Conservation (phyloP, 2,888 invertebrate genomes). For the Pristionchus fissidentatus region DNA sequence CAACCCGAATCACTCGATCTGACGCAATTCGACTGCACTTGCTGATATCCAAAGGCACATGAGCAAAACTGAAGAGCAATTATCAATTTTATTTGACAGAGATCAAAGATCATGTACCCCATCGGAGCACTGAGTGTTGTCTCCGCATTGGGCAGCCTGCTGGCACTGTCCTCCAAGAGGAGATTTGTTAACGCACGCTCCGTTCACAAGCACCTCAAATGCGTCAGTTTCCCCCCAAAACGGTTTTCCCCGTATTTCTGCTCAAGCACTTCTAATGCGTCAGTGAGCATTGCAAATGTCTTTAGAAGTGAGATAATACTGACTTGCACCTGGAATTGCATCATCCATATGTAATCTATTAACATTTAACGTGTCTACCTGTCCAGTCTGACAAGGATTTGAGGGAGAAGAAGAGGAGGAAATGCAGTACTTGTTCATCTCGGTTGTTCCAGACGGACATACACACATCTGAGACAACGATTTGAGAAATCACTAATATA, state of each 20-base stretch:
- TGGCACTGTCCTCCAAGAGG: slow-evolving; percentile 30
- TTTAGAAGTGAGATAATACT: too few species aligned
- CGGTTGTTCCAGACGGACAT: background rate
- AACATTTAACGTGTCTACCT: too few species aligned
- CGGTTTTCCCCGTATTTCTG: too few species aligned
- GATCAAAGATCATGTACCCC: slow-evolving; percentile 25
- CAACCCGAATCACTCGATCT: background rate
- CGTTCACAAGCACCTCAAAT: background rate
- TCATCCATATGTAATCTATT: too few species aligned
- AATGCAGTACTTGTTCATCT: slow-evolving; percentile 29
- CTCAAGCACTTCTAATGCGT: too few species aligned
- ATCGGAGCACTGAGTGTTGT: slow-evolving; percentile 6
- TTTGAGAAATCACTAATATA: too few species aligned
- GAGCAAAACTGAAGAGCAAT: slow-evolving; percentile 8
- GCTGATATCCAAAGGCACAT: slow-evolving; percentile 35
- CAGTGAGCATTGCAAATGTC: too few species aligned
- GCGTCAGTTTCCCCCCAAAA: too few species aligned
- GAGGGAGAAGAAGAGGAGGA: background rate
- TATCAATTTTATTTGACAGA: background rate
- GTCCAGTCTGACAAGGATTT: slow-evolving; percentile 34
- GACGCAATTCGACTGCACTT: slow-evolving; percentile 30
- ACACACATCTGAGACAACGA: background rate
- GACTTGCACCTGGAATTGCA: too few species aligned
- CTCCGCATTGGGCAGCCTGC: slow-evolving; percentile 10
- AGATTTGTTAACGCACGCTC: background rate